These are phyloP conservation scores for Ceratosolen solmsi DNA, from an alignment of 1,140 invertebrate genomes.

Conservation along the genomic window DNA sequence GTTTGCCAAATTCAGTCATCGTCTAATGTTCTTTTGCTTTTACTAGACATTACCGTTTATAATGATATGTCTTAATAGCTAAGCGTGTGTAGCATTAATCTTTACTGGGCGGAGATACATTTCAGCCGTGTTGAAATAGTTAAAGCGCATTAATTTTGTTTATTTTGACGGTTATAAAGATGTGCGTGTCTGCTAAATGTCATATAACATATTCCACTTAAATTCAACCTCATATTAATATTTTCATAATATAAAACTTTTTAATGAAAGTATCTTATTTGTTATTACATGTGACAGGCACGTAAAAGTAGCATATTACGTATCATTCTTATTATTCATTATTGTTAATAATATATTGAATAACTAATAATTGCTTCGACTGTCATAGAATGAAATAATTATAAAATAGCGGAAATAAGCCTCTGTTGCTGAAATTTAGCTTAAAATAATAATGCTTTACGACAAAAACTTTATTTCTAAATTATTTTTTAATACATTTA, in stretches of 20 bases:
- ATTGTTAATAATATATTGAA: too few species aligned
- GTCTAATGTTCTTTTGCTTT: constrained; percentile 7
- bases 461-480: background rate
- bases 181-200: background rate
- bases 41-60: constrained; percentile 8
- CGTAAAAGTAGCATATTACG: too few species aligned
- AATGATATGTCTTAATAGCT: constrained; percentile 15
- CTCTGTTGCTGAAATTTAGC: background rate
- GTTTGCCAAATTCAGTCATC: constrained; percentile 25
- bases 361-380: too few species aligned
- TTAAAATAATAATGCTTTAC: background rate
- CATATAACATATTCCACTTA: background rate
- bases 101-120: background rate
- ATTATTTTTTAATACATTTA: background rate
- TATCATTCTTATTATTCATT: too few species aligned
- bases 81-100: constrained; percentile 20
- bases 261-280: too few species aligned
- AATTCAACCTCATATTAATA: too few species aligned
- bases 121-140: background rate
- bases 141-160: background rate
- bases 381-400: too few species aligned
- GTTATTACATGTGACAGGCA: too few species aligned
- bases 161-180: background rate
- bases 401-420: too few species aligned
- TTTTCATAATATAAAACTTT: too few species aligned